A percentile compares a stretch with the other conserved stretches of the same genome.
These are phyloP conservation scores for Aphaenogaster floridana DNA, from an alignment of 1,140 invertebrate species.

Conservation along the genomic window DNA sequence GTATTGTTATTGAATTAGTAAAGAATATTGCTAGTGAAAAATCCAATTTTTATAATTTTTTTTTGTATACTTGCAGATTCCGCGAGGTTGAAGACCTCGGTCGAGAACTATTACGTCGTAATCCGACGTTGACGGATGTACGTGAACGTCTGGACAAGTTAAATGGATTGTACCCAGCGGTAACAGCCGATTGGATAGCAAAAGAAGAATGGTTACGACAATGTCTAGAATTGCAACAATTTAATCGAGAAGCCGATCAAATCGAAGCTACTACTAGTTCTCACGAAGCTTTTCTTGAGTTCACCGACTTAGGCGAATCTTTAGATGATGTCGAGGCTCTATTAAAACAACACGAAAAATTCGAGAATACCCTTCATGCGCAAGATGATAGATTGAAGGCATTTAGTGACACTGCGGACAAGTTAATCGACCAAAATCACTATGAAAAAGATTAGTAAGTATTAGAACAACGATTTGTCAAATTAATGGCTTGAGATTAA, in stretches of 20 bases:
- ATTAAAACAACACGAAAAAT: slow-evolving; percentile 97
- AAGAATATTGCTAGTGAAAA: slow-evolving; percentile 10
- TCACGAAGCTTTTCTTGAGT: slow-evolving; percentile 97
- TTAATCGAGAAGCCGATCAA: slow-evolving; percentile 98
- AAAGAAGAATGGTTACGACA: slow-evolving; percentile 95
- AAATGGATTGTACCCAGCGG: slow-evolving; percentile 91
- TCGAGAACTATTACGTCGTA: slow-evolving; percentile 90
- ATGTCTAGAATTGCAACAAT: slow-evolving; percentile 95
- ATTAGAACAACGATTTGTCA: background rate
- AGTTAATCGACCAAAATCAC: slow-evolving; percentile 94
- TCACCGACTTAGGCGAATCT: slow-evolving; percentile 95
- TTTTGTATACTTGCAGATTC: slow-evolving; percentile 87
- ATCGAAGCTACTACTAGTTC: slow-evolving; percentile 98
- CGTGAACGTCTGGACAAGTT: slow-evolving; percentile 92
- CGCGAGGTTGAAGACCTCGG: slow-evolving; percentile 93
- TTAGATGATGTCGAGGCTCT: slow-evolving; percentile 98
- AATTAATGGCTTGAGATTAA: background rate
- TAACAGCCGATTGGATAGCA: slow-evolving; percentile 91
- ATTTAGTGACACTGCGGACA: slow-evolving; percentile 95
- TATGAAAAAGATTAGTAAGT: slow-evolving; percentile 95
- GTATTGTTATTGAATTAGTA: background rate
- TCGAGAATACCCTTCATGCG: slow-evolving; percentile 96
- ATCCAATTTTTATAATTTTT: slow-evolving; percentile 9
- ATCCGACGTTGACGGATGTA: slow-evolving; percentile 90
- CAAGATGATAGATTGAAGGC: slow-evolving; percentile 97